Evolutionary conservation across 2,113 vertebrate genomes (phyloP).

Genomic region (Eulemur macaco): DNA sequence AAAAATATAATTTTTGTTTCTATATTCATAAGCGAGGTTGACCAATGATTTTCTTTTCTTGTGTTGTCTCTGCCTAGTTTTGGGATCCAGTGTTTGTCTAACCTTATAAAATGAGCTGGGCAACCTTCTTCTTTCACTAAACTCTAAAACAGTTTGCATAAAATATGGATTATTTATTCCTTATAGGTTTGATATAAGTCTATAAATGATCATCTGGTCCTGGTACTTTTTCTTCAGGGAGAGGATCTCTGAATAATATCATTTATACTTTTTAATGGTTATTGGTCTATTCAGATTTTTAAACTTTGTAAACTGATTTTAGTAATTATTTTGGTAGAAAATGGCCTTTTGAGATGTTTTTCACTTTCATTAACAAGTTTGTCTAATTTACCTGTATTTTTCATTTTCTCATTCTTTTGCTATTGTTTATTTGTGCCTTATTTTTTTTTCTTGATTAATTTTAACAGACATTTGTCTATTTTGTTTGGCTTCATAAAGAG

Average conservation of each 20-base stretch:
- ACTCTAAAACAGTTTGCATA: background rate
- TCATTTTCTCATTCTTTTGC: background rate
- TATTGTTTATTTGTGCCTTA: background rate
- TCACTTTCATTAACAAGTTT: background rate
- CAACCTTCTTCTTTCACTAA: background rate
- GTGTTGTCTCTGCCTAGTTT: background rate
- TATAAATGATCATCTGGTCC: background rate
- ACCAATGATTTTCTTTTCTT: background rate
- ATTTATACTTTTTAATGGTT: background rate
- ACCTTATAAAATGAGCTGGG: background rate
- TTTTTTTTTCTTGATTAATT: background rate
- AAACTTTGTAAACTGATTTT: background rate
- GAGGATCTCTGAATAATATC: background rate
- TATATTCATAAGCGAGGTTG: background rate
- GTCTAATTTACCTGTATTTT: background rate
- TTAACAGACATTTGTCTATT: background rate
- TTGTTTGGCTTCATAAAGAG: background rate
- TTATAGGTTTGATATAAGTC: background rate
- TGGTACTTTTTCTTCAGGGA: background rate
- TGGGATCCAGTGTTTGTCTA: background rate
- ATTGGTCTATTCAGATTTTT: background rate
- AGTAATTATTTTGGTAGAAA: background rate
- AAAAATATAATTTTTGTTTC: background rate
- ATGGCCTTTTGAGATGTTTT: background rate
- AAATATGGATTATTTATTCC: background rate